Evolutionary conservation across 2,888 invertebrate genomes (phyloP), one percentile per base, ranked within the genome.

Genomic region (Chelonus formosanus): DNA sequence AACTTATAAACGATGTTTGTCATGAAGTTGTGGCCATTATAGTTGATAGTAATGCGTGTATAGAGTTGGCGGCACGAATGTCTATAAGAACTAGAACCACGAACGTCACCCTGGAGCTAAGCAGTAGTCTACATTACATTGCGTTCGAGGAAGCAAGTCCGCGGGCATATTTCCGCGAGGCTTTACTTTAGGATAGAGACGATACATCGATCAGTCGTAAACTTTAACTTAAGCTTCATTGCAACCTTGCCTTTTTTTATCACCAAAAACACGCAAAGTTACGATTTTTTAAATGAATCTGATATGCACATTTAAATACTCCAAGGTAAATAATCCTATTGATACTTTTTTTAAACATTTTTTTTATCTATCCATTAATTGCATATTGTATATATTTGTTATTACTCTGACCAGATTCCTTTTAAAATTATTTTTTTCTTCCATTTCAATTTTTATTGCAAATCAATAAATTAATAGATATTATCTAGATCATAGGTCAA

Each of bases 131-230:
- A 55, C 66, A 66, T 59, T 69, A 67, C 67, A 63, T 70, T 67
- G 67, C 65, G 65, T 60, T 67, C 65, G 70, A 60, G 65, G 65
- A 68, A 71, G 64, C 65, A 72, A 67, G 70, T 63, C 45, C 55
- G 65, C 56, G 20, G 53, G 36, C 8, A 43, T 53, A 32, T 44
- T 31, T 7, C 52, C 53, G 10, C 32, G 20, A 36, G 35, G 31
- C 20, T 31, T n/a, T 32, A 40, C 50, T 50, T 59, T 62, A 57
- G 65, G 57, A 67, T 68, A 61, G 63, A 63, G 61, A 71, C 67
- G 65, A 73, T 68, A 69, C 70, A 78, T 80, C 75, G 79, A 81
- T 80, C 74, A 73, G 69, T 73, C 73, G 71, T 53, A 78, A 78
- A 77, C 67, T 69, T 70, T 73, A 75, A 74, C 68, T 73, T 74